Base-by-base conservation (phyloP, 2,113 vertebrate genomes). In the Myotis brandtii region DNA sequence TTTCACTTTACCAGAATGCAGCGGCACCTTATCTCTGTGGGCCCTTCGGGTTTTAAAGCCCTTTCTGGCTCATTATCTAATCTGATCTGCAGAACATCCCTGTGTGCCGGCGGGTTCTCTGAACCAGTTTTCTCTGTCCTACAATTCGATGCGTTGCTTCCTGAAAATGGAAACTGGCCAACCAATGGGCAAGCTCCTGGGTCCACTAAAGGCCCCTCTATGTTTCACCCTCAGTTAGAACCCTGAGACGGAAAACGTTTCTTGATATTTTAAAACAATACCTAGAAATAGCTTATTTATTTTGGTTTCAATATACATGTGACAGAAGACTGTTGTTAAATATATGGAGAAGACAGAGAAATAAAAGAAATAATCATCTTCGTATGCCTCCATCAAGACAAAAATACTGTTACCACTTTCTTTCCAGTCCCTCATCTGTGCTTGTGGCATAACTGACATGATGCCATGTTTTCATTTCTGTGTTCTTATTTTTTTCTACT, bases 1-100 rank as follows among this genome's bases (percentile, higher is more conserved):
- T 94, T 89, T 88, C 16, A 25, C 59, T 70, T 95, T 48, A 23
- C 90, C 66, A 95, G 82, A 80, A 89, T 48, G 62, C 9, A 62
- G 9, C 16, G 5, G 20, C 23, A 88, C 73, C 77, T 96, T 92
- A 59, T 79, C 54, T 92, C 56, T 43, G 3, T 1, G 32, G 62
- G 40, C 23, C 50, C 70, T 86, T 67, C 6, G 0, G n/a, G 56
- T 92, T 79, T 81, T 76, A 87, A 89, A 94, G 75, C 3, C 34
- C 46, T 66, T 90, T 93, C 56, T 75, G n/a, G 30, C 40, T 5
- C 32, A 46, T 83, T 89, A 91, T 94, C 82, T 86, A 40, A 80
- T 80, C n/a, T 70, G n/a, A 92, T 86, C 43, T 80, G 32, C 6
- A 34, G 54, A 66, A 27, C 37, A 83, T 11, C 69, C 59, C n/a